These are phyloP conservation scores for Buceros bicornis DNA, from an alignment of 2,797 vertebrate genomes.

Conservation along the genomic window DNA sequence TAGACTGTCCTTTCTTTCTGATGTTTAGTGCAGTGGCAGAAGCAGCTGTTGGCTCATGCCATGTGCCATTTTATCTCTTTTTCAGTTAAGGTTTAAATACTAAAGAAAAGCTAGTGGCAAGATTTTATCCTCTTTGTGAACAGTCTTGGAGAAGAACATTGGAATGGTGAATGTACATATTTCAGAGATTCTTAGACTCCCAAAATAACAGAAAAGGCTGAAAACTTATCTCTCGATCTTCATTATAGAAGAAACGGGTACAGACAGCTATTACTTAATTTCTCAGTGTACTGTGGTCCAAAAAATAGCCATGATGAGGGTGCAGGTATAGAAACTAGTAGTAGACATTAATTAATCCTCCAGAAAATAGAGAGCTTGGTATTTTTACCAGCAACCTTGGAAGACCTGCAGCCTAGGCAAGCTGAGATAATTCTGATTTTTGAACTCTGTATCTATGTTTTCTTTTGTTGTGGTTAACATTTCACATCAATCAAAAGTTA, in stretches of 20 bases:
- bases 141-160: neutral
- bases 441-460: neutral
- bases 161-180: neutral
- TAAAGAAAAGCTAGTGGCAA: neutral
- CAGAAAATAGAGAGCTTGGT: neutral
- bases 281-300: neutral
- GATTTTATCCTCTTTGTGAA: neutral
- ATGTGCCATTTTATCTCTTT: neutral
- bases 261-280: neutral
- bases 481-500: neutral
- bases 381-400: neutral
- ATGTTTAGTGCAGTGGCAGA: neutral
- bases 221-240: neutral
- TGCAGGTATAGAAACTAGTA: neutral
- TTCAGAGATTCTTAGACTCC: neutral
- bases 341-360: neutral
- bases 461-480: conserved; percentile 44
- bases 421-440: neutral
- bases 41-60: neutral
- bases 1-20: neutral
- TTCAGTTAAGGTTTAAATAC: neutral
- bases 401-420: neutral
- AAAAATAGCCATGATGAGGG: neutral
- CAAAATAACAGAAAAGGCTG: neutral
- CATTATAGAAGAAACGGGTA: neutral